phyloP scores from a whole-genome alignment of 2,888 invertebrate species.

The Shargacucullia verbasci region DNA sequence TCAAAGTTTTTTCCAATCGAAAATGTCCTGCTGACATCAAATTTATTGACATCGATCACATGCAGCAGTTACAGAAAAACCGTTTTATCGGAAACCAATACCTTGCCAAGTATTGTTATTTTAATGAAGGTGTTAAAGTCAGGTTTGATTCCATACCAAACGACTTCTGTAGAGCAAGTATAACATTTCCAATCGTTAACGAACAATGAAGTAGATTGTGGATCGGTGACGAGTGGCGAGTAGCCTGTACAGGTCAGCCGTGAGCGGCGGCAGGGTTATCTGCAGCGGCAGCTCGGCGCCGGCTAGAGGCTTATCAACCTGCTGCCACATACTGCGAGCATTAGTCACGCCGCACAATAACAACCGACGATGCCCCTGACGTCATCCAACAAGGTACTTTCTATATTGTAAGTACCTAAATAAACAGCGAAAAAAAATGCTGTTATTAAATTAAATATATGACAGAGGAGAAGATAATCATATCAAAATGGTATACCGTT shows the following conservation, averaged over 20 bases:
- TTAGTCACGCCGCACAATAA: conserved; percentile 66
- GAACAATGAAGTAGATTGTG: conserved; percentile 23
- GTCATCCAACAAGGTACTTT: conserved; percentile 26
- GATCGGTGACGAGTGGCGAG: conserved; percentile 25
- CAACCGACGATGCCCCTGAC: conserved; percentile 44
- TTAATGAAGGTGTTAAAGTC: conserved; percentile 7
- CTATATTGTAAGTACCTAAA: background rate
- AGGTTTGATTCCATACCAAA: conserved; percentile 9
- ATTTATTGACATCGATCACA: conserved; percentile 42
- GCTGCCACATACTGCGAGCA: conserved; percentile 67
- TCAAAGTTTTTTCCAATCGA: conserved; percentile 30
- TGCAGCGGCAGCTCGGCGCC: conserved; percentile 63
- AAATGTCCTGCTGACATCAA: conserved; percentile 40
- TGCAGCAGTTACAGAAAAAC: conserved; percentile 12
- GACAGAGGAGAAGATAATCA: too few relatives aligned
- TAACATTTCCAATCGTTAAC: conserved; percentile 9
- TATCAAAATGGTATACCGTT: too few relatives aligned
- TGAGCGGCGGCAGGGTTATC: conserved; percentile 59
- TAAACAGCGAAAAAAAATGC: too few relatives aligned
- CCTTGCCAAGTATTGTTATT: background rate
- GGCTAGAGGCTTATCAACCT: conserved; percentile 67
- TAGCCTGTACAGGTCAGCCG: conserved; percentile 52
- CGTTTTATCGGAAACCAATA: conserved; percentile 10
- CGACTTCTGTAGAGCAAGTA: background rate
- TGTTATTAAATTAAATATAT: too few relatives aligned